Evolutionary conservation across 2,888 invertebrate genomes (phyloP), one percentile per base, ranked within the genome.

Genomic region (Cremastobaeus sp.): DNA sequence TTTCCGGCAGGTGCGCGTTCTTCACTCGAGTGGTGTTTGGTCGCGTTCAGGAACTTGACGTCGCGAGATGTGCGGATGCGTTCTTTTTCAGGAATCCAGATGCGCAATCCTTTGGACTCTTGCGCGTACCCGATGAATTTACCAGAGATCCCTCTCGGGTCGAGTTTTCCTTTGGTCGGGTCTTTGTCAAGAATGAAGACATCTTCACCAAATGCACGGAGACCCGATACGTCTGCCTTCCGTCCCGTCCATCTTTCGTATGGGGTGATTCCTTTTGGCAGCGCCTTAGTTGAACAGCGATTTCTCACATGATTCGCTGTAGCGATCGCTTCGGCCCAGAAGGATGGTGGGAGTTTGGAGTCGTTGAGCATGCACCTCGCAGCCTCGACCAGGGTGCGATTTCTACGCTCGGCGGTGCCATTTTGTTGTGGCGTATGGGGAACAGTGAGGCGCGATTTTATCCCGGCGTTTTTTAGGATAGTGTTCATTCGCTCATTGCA

Each of bases 261-360:
- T 12, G 79, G 70, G 0, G 75, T 80, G 17, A 62, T 69, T 3
- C 60, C 68, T 2, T 37, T 30, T 6, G 54, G 57, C 8, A 25
- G 4, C 2, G 59, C 57, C 3, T 25, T 74, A 9, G 79, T 78
- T n/a, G 77, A 70, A 28, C 77, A 55, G 30, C 82, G 17, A 43
- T 85, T 85, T 12, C 73, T 62, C 2, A 79, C 32, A 47, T 81
- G 81, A n/a, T 76, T 74, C 2, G 80, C 75, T 4, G 77, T 78
- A 3, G 57, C 59, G 2, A 81, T 54, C 0, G 83, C 82, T 55
- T 84, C 83, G 1, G 75, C 78, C 82, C 82, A 85, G 21, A 82
- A 77, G 3, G 30, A 47, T 3, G 76, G 47, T 6, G 74, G 18
- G 12, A 84, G 11, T n/a, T n/a, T n/a, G n/a, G n/a, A n/a, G n/a